A percentile compares a stretch with the other conserved stretches of the same genome.
phyloP scores from a whole-genome alignment of 1,140 invertebrate species.

The Latrodectus geometricus region DNA sequence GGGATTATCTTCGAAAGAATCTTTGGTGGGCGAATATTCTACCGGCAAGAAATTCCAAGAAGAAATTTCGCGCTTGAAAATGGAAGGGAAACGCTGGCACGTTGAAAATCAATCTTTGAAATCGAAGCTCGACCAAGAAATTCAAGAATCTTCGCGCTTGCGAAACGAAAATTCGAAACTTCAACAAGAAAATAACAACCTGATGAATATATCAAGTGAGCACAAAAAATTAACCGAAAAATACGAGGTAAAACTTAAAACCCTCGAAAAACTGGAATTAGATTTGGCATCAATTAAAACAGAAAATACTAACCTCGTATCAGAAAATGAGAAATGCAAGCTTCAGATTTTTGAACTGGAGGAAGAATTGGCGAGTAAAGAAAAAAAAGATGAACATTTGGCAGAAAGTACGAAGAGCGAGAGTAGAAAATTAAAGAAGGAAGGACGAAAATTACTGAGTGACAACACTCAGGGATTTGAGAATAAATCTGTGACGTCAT shows the following conservation, averaged over 20 bases:
- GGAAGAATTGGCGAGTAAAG: slow-evolving; percentile 35
- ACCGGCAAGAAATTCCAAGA: not conserved
- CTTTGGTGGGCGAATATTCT: not conserved
- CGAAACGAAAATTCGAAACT: not conserved
- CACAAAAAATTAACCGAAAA: not conserved
- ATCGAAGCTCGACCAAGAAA: not conserved
- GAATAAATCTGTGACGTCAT: not conserved
- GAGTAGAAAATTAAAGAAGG: not conserved
- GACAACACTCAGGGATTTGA: not conserved
- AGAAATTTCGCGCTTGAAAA: not conserved
- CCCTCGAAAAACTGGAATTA: not conserved
- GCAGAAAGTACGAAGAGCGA: not conserved
- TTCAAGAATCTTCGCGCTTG: not conserved
- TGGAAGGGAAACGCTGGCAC: not conserved
- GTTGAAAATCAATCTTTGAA: not conserved
- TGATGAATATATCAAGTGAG: not conserved
- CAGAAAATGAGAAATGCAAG: slow-evolving; percentile 12
- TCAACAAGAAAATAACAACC: not conserved
- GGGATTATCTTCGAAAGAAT: too few relatives aligned
- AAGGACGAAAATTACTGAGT: not conserved
- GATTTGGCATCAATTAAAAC: not conserved
- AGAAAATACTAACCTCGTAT: not conserved
- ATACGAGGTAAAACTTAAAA: not conserved
- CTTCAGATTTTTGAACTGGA: slow-evolving; percentile 37
- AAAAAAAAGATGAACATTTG: slow-evolving; percentile 5